Evolutionary conservation across 2,888 invertebrate genomes (phyloP).

Genomic region (Cephus nigrinus): DNA sequence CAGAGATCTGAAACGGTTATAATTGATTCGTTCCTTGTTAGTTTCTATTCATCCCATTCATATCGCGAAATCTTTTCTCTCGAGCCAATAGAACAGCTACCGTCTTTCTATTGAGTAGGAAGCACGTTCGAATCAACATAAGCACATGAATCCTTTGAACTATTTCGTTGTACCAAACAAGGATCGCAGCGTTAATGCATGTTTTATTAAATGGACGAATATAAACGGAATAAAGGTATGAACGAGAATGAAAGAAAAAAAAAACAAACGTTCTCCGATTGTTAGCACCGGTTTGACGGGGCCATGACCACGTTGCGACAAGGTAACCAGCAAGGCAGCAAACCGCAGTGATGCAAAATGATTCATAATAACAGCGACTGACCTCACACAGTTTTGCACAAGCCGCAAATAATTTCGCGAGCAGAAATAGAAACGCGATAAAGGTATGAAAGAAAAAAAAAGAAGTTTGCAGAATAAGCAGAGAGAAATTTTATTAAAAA

Average conservation of each 20-base stretch:
- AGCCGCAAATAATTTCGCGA: not conserved
- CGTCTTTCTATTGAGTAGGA: not conserved
- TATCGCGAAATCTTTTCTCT: not conserved
- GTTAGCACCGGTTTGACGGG: conserved; percentile 56
- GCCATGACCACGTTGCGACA: conserved; percentile 64
- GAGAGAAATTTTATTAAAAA: not conserved
- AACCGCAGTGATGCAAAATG: not conserved
- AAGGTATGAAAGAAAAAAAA: not conserved
- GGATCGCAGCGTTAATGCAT: not conserved
- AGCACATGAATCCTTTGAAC: not conserved
- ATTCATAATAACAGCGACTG: conserved; percentile 25
- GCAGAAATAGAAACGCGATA: not conserved
- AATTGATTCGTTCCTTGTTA: not conserved
- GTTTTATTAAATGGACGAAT: not conserved
- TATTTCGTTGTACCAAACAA: not conserved
- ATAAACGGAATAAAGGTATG: not conserved
- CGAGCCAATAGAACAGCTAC: not conserved
- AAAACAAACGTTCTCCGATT: conserved; percentile 30
- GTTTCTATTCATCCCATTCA: not conserved
- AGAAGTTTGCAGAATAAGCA: not conserved
- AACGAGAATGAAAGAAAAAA: not conserved
- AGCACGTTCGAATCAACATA: not conserved
- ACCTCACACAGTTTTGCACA: not conserved
- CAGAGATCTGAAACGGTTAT: not conserved
- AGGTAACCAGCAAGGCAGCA: conserved; percentile 52